A percentile compares a stretch with the other conserved stretches of the same genome.
Evolutionary conservation across 1,140 invertebrate species (phyloP).

Genomic region (Sarcophaga bullata): DNA sequence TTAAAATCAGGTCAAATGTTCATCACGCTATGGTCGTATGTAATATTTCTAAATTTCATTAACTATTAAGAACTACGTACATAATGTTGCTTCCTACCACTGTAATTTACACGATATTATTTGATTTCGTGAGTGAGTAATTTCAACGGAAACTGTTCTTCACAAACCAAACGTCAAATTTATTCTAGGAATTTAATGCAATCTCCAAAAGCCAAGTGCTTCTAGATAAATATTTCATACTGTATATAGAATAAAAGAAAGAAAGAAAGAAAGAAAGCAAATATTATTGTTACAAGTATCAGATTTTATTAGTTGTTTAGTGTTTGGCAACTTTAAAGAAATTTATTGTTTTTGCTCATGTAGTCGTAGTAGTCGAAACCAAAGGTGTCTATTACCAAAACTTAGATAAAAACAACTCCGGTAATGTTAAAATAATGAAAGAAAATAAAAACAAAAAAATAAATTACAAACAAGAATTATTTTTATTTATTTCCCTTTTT

Average conservation of each 20-base stretch:
- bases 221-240: not conserved
- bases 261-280: not conserved
- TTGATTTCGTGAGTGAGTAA: no score
- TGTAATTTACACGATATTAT: no score
- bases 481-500: not conserved
- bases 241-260: not conserved
- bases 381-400: conserved; percentile 14
- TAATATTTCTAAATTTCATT: no score
- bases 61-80: no score
- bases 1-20: no score
- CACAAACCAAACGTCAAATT: no score
- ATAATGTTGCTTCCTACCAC: no score
- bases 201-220: not conserved
- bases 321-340: not conserved
- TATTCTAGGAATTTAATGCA: no score
- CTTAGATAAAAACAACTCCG: not conserved
- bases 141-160: no score
- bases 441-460: not conserved
- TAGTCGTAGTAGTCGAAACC: not conserved
- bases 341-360: conserved; percentile 8
- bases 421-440: conserved; percentile 18
- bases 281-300: not conserved
- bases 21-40: no score
- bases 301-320: not conserved
- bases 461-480: not conserved